phyloP scores from a whole-genome alignment of 1,140 invertebrate genomes.

The Chironomus tepperi region DNA sequence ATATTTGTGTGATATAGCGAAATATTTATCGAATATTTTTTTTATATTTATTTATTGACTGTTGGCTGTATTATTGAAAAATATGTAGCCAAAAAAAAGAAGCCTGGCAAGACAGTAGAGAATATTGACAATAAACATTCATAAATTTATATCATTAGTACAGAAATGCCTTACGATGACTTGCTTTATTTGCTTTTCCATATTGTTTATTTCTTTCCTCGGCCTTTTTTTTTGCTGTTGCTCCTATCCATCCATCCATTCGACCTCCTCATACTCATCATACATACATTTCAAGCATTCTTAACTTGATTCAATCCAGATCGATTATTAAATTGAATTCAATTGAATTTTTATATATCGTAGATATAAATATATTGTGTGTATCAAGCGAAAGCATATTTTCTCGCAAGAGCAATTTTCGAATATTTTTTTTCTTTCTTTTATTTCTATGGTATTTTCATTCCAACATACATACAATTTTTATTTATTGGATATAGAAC shows the following conservation, averaged over 20 bases:
- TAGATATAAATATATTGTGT: too few relatives aligned
- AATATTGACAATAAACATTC: slow-evolving; percentile 19
- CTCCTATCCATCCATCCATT: too few relatives aligned
- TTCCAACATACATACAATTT: too few relatives aligned
- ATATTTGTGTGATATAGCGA: background rate
- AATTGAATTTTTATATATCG: background rate
- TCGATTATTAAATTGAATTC: slow-evolving; percentile 6
- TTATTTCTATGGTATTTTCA: too few relatives aligned
- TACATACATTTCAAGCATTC: background rate
- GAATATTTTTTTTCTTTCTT: too few relatives aligned
- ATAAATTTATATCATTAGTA: slow-evolving; percentile 17
- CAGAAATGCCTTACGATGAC: background rate
- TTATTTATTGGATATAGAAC: too few relatives aligned
- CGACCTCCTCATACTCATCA: background rate
- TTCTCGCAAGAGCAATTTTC: too few relatives aligned
- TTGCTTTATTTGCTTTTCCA: background rate
- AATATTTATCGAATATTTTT: background rate
- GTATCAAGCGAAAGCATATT: too few relatives aligned
- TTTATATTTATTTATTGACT: slow-evolving; percentile 7
- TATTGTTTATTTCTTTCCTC: background rate
- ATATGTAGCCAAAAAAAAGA: background rate
- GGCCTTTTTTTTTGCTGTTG: too few relatives aligned
- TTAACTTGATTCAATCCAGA: background rate
- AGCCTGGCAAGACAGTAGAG: background rate
- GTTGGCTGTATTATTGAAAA: slow-evolving; percentile 1